A percentile compares a stretch with the other conserved stretches of the same genome.
These are phyloP conservation scores for Campoplex capitator DNA, from an alignment of 2,888 invertebrate genomes.

Conservation along the genomic window DNA sequence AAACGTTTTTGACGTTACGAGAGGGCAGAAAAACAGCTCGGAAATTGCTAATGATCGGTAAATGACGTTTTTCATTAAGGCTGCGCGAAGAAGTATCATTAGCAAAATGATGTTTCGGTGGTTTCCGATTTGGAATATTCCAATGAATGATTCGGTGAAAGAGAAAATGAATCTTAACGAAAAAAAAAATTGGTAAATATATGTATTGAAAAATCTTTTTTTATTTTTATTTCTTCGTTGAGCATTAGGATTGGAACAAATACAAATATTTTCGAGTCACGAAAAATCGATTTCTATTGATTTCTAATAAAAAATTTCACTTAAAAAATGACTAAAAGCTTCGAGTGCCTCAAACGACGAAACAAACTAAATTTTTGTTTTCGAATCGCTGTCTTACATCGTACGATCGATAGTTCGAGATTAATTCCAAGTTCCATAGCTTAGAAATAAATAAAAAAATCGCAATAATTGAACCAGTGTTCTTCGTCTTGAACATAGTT, in stretches of 20 bases:
- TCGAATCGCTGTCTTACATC: background rate
- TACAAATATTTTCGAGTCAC: background rate
- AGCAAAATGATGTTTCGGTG: conserved; percentile 17
- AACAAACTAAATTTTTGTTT: background rate
- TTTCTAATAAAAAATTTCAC: background rate
- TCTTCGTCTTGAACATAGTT: background rate
- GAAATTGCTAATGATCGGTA: conserved; percentile 42
- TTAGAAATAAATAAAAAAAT: background rate
- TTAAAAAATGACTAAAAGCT: background rate
- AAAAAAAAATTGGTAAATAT: background rate
- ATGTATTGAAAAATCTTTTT: background rate
- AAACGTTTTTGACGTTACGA: conserved; percentile 20
- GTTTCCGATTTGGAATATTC: background rate
- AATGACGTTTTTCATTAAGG: conserved; percentile 58
- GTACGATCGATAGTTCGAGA: background rate
- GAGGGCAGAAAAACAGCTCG: background rate
- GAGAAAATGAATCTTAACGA: background rate
- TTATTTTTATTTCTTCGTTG: background rate
- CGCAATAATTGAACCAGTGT: background rate
- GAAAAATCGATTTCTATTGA: background rate
- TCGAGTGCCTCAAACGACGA: background rate
- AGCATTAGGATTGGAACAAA: background rate
- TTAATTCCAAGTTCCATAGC: background rate
- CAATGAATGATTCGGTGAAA: background rate
- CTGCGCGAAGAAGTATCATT: conserved; percentile 28